These are phyloP conservation scores for Talpa occidentalis DNA, from an alignment of 2,113 vertebrate species.

Conservation along the genomic window DNA sequence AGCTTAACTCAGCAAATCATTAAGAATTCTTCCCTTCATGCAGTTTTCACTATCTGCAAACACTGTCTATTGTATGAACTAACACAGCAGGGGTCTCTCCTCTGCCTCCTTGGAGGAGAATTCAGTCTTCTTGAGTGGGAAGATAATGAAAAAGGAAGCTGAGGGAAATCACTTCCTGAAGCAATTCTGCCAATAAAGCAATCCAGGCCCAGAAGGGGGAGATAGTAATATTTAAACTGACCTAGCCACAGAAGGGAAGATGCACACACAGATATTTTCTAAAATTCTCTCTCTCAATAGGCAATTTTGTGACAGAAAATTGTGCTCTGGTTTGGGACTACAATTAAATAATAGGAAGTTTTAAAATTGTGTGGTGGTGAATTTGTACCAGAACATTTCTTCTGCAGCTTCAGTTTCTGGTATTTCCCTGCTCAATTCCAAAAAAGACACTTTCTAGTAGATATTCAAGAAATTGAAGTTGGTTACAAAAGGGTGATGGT, in stretches of 20 bases:
- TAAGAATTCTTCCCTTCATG: constrained; percentile 78
- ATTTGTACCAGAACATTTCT: neutral
- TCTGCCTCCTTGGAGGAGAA: constrained; percentile 74
- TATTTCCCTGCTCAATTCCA: neutral
- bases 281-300: neutral
- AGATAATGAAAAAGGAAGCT: constrained; percentile 77
- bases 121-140: constrained; percentile 70
- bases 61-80: constrained; percentile 40
- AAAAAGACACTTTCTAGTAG: neutral
- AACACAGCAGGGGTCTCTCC: constrained; percentile 68
- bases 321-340: constrained; percentile 2
- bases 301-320: constrained; percentile 33
- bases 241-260: constrained; percentile 31
- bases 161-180: constrained; percentile 71
- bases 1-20: constrained; percentile 80
- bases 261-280: neutral
- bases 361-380: neutral
- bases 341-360: neutral
- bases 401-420: neutral
- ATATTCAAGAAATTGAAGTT: neutral
- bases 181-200: constrained; percentile 68
- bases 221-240: constrained; percentile 44
- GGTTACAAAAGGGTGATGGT: neutral
- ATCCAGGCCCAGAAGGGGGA: constrained; percentile 45
- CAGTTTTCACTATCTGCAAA: constrained; percentile 76